Conservation (phyloP, 2,888 invertebrate genomes). For the Aphidius colemani region DNA sequence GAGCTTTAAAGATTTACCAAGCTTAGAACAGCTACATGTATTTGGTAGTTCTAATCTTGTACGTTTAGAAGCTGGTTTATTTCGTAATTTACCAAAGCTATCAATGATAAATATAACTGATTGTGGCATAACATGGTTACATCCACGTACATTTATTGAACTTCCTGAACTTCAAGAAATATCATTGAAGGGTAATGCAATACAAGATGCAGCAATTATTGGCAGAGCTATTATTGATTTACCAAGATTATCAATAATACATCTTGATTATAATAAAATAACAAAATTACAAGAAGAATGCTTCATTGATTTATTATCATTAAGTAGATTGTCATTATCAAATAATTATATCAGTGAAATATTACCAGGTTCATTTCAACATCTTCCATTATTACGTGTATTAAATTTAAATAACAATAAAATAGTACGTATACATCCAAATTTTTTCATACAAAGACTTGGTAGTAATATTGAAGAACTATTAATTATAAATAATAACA, state of each 20-base stretch:
- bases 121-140: slow-evolving; percentile 78
- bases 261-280: slow-evolving; percentile 74
- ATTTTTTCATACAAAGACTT: slow-evolving; percentile 77
- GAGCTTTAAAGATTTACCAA: slow-evolving; percentile 73
- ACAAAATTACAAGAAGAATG: slow-evolving; percentile 75
- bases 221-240: slow-evolving; percentile 79
- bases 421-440: slow-evolving; percentile 78
- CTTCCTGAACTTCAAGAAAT: slow-evolving; percentile 74
- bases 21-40: slow-evolving; percentile 75
- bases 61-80: slow-evolving; percentile 73
- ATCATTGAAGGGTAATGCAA: slow-evolving; percentile 73
- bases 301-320: slow-evolving; percentile 76
- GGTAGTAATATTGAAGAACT: slow-evolving; percentile 79
- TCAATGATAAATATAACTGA: slow-evolving; percentile 75
- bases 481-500: slow-evolving; percentile 76
- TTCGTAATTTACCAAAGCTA: slow-evolving; percentile 72
- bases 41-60: slow-evolving; percentile 71
- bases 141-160: slow-evolving; percentile 75
- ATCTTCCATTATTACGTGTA: slow-evolving; percentile 73
- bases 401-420: slow-evolving; percentile 79
- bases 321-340: slow-evolving; percentile 71
- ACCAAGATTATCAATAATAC: slow-evolving; percentile 71
- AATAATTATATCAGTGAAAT: slow-evolving; percentile 77
- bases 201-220: slow-evolving; percentile 80
- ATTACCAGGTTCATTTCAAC: slow-evolving; percentile 79